A percentile compares a stretch with the other conserved stretches of the same genome.
These are phyloP conservation scores for Tympanuchus pallidicinctus DNA, from an alignment of 2,113 vertebrate genomes.

Conservation along the genomic window DNA sequence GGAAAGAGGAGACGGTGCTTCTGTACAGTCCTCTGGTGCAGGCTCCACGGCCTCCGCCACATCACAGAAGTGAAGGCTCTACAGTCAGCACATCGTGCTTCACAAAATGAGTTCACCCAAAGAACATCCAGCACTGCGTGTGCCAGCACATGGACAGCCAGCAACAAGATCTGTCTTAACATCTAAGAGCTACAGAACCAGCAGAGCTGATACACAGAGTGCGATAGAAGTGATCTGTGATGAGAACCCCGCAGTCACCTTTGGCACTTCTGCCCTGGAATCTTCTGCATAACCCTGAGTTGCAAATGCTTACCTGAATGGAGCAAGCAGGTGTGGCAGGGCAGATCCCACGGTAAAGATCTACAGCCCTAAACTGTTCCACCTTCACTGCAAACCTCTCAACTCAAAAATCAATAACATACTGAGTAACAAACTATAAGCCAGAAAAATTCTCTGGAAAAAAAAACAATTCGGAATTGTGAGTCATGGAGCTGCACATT, in stretches of 20 bases:
- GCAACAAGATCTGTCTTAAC: neutral
- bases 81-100: accelerated
- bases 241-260: neutral
- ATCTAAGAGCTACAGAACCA: neutral
- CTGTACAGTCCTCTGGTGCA: neutral
- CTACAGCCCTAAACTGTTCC: neutral
- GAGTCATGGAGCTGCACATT: neutral
- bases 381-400: slow-evolving; percentile 14
- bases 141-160: accelerated
- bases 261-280: neutral
- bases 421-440: neutral
- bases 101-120: neutral
- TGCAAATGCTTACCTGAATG: neutral
- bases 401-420: neutral
- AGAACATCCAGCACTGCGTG: accelerated
- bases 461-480: neutral
- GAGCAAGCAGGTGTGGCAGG: neutral
- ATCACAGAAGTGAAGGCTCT: neutral
- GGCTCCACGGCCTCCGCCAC: neutral
- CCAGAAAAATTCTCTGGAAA: neutral
- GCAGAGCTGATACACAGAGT: no score
- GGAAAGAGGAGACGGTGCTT: neutral
- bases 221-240: accelerated
- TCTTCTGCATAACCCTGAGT: neutral
- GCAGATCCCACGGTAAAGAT: neutral